A percentile compares a stretch with the other conserved stretches of the same genome.
phyloP scores from a whole-genome alignment of 2,113 vertebrate genomes.

The Rhadina sibilatrix region DNA sequence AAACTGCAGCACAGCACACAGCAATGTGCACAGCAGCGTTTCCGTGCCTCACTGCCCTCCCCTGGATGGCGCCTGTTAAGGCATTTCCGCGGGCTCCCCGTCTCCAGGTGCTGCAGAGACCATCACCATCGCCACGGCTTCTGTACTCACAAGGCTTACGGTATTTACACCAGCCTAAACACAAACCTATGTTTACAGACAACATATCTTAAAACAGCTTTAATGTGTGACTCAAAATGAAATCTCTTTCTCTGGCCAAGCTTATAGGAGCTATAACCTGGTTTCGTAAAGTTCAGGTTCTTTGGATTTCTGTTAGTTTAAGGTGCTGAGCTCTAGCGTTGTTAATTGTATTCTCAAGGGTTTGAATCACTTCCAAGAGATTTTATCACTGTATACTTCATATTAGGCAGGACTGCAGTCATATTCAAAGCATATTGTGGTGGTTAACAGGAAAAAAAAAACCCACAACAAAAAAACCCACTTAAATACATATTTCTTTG shows the following conservation, averaged over 20 bases:
- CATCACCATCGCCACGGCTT: background rate
- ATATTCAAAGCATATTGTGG: background rate
- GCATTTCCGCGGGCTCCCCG: background rate
- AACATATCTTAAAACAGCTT: background rate
- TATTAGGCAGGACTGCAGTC: background rate
- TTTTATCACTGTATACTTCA: background rate
- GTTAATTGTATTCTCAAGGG: background rate
- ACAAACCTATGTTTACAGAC: background rate
- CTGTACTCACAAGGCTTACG: background rate
- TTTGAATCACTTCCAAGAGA: background rate
- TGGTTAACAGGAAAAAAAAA: background rate
- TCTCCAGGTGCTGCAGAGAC: background rate
- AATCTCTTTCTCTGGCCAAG: background rate
- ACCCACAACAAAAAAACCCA: no score
- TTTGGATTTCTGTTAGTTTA: background rate
- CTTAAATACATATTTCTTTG: background rate
- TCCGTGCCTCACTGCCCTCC: background rate
- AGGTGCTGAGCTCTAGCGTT: background rate
- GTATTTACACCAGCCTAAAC: background rate
- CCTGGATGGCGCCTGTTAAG: background rate
- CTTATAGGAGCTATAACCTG: background rate
- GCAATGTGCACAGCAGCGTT: background rate
- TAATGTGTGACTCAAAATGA: background rate
- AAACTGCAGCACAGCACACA: constrained; percentile 16
- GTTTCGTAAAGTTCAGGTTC: background rate